Evolutionary conservation across 2,113 vertebrate genomes (phyloP), one percentile per base, ranked within the genome.

Genomic region (Taurulus bubalis): DNA sequence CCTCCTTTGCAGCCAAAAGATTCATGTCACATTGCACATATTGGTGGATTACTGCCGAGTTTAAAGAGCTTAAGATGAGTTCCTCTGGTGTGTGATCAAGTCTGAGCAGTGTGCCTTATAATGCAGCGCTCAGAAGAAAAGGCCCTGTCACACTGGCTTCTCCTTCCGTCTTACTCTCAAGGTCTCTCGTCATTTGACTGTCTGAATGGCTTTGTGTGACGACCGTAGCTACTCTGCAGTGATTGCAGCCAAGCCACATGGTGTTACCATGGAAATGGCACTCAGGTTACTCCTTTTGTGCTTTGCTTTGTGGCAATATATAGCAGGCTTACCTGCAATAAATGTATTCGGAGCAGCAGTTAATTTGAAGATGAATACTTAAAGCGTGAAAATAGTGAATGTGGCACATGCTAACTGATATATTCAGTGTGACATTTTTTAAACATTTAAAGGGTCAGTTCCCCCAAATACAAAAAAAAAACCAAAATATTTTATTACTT

Each of bases 251-350:
- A 89, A 91, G 87, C 85, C 87, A 76, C 83, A 82, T 77, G 83
- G 84, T 75, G 94, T 95, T 95, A 80, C 95, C 92, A 95, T 95
- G 95, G 94, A 91, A 93, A 94, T 92, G 87, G 85, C 87, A 87
- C 88, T 81, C 82, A 92, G 89, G 91, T 91, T 91, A 90, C 89
- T 89, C 65, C 86, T 90, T 92, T 90, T 90, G 90, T 91, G 85
- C 79, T 70, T 24, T 49, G 72, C 82, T 86, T 83, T 72, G 78
- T 67, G 79, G 80, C 58, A 66, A 77, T 87, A 85, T 79, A 72
- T 87, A 73, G 76, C 53, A 70, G 77, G 74, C 77, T 81, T 85
- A 86, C 86, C 88, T 86, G 87, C 74, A 79, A 72, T 67, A 87
- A 38, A 87, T 60, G 36, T 84, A 64, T 85, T 67, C 71, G 70